phyloP scores from a whole-genome alignment of 2,113 vertebrate species.

The Brachirus orientalis region DNA sequence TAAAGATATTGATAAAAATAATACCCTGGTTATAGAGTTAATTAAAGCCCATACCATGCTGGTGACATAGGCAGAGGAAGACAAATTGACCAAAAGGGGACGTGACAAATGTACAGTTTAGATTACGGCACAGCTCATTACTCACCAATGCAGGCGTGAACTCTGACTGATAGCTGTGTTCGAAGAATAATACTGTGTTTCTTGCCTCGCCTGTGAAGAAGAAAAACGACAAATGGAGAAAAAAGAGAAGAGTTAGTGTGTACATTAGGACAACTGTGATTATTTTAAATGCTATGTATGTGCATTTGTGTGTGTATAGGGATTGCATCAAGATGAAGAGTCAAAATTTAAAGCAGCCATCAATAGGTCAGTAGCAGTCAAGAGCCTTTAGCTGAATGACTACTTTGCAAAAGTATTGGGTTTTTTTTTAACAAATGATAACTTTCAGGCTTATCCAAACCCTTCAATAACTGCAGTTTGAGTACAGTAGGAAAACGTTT shows the following conservation, averaged over 20 bases:
- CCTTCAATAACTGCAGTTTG: conserved; percentile 16
- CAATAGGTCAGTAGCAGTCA: conserved; percentile 6
- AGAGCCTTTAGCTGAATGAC: conserved; percentile 5
- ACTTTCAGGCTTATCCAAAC: neutral
- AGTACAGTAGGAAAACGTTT: conserved; percentile 24
- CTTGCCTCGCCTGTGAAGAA: conserved; percentile 87
- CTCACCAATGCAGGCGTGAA: conserved; percentile 98
- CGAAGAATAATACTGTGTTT: conserved; percentile 95
- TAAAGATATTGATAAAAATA: conserved; percentile 30
- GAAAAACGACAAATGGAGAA: conserved; percentile 20
- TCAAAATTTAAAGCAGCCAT: conserved; percentile 3
- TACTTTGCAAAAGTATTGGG: conserved; percentile 10
- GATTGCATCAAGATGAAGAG: no score
- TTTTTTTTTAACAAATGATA: conserved; percentile 19
- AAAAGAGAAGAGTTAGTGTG: conserved; percentile 28
- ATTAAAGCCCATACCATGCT: conserved; percentile 37
- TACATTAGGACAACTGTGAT: neutral
- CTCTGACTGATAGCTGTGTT: conserved; percentile 95
- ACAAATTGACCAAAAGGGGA: conserved; percentile 19
- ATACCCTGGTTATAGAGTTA: conserved; percentile 23
- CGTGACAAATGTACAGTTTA: conserved; percentile 23
- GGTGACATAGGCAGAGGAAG: conserved; percentile 18
- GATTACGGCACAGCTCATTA: conserved; percentile 42
- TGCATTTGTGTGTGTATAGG: neutral
- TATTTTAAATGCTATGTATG: conserved; percentile 1